Evolutionary conservation across 2,113 vertebrate species (phyloP).

Genomic region (Riparia riparia): DNA sequence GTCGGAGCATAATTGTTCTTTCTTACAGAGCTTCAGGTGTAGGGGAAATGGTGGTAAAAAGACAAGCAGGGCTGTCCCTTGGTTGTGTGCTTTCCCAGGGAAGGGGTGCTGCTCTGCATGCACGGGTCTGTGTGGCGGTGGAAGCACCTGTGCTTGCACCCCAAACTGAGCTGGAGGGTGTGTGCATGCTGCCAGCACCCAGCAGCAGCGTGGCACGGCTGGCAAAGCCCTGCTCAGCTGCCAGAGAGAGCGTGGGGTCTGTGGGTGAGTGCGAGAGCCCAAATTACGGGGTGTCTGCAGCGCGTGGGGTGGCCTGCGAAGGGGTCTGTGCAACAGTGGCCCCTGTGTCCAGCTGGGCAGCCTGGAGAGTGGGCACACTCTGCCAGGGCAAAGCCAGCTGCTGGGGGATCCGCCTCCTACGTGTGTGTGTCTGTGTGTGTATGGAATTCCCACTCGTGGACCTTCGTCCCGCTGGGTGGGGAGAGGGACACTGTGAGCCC

Average conservation of each 20-base stretch:
- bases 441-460: background rate
- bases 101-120: background rate
- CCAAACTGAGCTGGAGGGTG: background rate
- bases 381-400: background rate
- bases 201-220: rapidly evolving
- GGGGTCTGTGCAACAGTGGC: background rate
- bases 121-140: rapidly evolving
- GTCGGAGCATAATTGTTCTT: background rate
- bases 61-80: background rate
- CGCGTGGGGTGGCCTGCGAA: rapidly evolving
- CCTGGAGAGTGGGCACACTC: background rate
- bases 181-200: background rate
- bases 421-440: rapidly evolving
- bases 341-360: rapidly evolving
- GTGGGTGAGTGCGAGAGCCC: background rate
- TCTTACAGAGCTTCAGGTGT: background rate
- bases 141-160: background rate
- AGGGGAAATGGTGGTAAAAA: background rate
- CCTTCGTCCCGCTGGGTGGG: rapidly evolving
- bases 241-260: background rate
- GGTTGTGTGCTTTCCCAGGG: background rate
- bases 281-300: background rate
- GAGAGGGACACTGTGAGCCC: background rate
- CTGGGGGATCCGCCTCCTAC: background rate
- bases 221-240: background rate